Conservation (phyloP, 1,140 invertebrate species). For the Camponotus pennsylvanicus region DNA sequence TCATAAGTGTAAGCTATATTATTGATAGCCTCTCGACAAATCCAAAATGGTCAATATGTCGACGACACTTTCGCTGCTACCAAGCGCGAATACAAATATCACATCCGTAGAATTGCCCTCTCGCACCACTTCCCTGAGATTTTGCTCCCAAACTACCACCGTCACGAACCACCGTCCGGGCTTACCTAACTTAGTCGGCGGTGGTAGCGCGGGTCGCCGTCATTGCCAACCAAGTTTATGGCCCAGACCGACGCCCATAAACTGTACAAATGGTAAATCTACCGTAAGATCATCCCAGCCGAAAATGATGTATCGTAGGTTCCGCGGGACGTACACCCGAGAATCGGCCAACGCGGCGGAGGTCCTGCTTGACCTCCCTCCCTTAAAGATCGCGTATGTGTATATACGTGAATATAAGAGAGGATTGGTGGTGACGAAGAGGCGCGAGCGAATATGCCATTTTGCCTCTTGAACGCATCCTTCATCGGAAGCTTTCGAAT, state of each 20-base stretch:
- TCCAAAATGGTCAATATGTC: slow-evolving; percentile 63
- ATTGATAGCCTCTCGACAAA: slow-evolving; percentile 7
- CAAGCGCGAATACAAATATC: slow-evolving; percentile 61
- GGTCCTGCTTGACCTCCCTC: slow-evolving; percentile 65
- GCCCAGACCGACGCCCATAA: slow-evolving; percentile 85
- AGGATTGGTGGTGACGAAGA: neutral
- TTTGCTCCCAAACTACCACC: slow-evolving; percentile 42
- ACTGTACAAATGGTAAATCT: slow-evolving; percentile 87
- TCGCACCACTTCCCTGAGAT: slow-evolving; percentile 54
- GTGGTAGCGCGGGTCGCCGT: slow-evolving; percentile 76
- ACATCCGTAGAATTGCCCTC: slow-evolving; percentile 49
- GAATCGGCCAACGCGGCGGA: slow-evolving; percentile 51
- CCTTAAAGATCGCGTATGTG: slow-evolving; percentile 11
- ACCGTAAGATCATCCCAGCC: slow-evolving; percentile 86
- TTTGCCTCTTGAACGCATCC: slow-evolving; percentile 14
- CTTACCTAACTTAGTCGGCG: slow-evolving; percentile 79
- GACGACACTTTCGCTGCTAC: slow-evolving; percentile 63
- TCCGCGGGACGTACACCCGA: slow-evolving; percentile 75
- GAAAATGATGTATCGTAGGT: slow-evolving; percentile 86
- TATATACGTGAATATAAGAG: slow-evolving; percentile 26
- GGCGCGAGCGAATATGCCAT: neutral
- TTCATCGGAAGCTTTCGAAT: slow-evolving; percentile 26
- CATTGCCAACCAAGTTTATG: slow-evolving; percentile 86
- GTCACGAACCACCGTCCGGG: slow-evolving; percentile 58
- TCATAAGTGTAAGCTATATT: neutral